Percentiles rank a stretch among this genome's conserved stretches.
These are phyloP conservation scores for Drosophila suzukii DNA, from an alignment of 1,140 invertebrate species.

Conservation along the genomic window DNA sequence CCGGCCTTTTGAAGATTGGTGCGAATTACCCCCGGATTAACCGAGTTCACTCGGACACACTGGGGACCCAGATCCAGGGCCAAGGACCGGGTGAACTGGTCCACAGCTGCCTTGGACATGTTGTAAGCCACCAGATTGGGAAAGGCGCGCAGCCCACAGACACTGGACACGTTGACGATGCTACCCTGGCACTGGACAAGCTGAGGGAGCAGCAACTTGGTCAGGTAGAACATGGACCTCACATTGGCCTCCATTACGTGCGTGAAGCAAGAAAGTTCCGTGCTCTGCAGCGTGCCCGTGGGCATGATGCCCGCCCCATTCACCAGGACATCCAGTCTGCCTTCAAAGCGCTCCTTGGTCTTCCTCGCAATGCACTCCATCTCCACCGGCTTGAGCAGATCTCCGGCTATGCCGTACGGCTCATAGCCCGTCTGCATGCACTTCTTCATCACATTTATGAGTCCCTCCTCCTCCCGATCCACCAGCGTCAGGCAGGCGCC, in stretches of 20 bases:
- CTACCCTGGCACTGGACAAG: conserved; percentile 92
- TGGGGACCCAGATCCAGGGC: conserved; percentile 93
- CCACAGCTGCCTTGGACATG: conserved; percentile 94
- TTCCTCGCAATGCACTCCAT: conserved; percentile 86
- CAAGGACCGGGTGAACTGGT: conserved; percentile 94
- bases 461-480: conserved; percentile 89
- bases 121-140: conserved; percentile 92
- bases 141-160: conserved; percentile 92
- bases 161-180: conserved; percentile 96
- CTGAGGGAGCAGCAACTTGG: conserved; percentile 93
- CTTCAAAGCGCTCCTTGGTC: conserved; percentile 89
- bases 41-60: conserved; percentile 93
- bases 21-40: conserved; percentile 92
- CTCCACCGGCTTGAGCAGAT: conserved; percentile 85
- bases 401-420: conserved; percentile 25
- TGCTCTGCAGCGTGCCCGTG: conserved; percentile 92
- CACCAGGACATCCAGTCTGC: conserved; percentile 91
- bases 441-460: conserved; percentile 58
- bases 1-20: conserved; percentile 92
- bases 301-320: conserved; percentile 96
- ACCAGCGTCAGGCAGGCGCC: conserved; percentile 90
- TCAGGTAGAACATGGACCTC: conserved; percentile 92
- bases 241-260: conserved; percentile 94
- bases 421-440: conserved; percentile 8
- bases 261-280: conserved; percentile 92